Evolutionary conservation across 1,140 invertebrate species (phyloP).

Genomic region (Bilobella aurantiaca): DNA sequence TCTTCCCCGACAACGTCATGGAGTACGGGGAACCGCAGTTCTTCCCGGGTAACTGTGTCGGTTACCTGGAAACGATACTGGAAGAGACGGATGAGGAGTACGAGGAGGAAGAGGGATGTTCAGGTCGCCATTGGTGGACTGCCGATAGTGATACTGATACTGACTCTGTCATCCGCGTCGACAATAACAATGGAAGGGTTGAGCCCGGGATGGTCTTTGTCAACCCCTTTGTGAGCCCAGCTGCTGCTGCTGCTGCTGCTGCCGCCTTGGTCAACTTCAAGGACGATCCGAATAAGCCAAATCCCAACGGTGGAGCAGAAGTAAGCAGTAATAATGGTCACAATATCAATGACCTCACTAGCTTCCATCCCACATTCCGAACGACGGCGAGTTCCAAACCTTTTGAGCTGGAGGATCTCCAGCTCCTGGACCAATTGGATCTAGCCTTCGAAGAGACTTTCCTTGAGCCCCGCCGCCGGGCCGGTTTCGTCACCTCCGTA

Average conservation of each 20-base stretch:
- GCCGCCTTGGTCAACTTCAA: no score
- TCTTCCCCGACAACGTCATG: slow-evolving; percentile 34
- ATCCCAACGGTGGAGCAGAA: not conserved
- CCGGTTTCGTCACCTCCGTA: slow-evolving; percentile 10
- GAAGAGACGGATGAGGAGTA: slow-evolving; percentile 34
- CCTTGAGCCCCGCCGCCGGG: slow-evolving; percentile 14
- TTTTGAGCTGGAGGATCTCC: slow-evolving; percentile 31
- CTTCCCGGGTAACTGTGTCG: slow-evolving; percentile 34
- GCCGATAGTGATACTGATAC: slow-evolving; percentile 35
- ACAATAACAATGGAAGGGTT: no score
- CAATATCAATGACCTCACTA: not conserved
- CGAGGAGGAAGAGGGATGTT: slow-evolving; percentile 35
- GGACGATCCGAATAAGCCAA: not conserved
- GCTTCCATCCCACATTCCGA: slow-evolving; percentile 13
- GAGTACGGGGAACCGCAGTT: slow-evolving; percentile 34
- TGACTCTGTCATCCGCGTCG: slow-evolving; percentile 34
- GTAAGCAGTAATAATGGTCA: not conserved
- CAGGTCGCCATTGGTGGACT: slow-evolving; percentile 32
- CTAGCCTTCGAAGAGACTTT: slow-evolving; percentile 33
- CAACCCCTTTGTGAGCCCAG: no score
- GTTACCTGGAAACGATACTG: slow-evolving; percentile 36
- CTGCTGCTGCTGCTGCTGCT: not conserved
- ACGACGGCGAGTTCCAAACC: slow-evolving; percentile 29
- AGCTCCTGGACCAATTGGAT: slow-evolving; percentile 32
- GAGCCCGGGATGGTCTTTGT: no score